Base-by-base conservation (phyloP, 1,140 invertebrate species). In the Drosophila melanogaster region DNA sequence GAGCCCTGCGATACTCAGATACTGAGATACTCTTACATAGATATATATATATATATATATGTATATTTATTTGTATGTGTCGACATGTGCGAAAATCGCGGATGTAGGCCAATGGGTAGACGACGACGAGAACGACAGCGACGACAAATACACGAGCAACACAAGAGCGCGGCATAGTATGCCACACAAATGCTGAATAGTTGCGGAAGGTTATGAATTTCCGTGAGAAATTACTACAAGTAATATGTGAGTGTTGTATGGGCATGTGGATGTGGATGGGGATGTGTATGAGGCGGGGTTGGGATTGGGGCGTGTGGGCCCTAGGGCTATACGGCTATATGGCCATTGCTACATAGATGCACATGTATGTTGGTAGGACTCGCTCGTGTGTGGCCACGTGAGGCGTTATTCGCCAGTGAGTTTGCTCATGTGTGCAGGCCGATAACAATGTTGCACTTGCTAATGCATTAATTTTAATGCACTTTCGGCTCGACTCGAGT, bases 131-230 rank as follows among this genome's bases (percentile, higher is more conserved):
- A 38, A 60, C 65, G 43, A 50, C 49, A 24, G 73, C 61, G 50
- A 79, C 62, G 53, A 81, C 56, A 81, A 81, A 59, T 66, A 70
- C 47, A 77, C 64, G 58, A 85, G 54, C 60, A 30, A 44, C 55
- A 77, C 56, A 47, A 66, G 72, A 76, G 46, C 79, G 79, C 85
- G 77, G 67, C 84, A 72, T 71, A 77, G 84, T 89, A 89, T 79
- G 79, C 79, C 79, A 89, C 84, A 89, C 84, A 89, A 89, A 89
- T 89, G 79, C 76, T 89, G 84, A 89, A 89, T 89, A 89, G 84
- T 89, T 89, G 84, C 84, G 84, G 84, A 89, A 89, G 84, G 84
- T 89, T 89, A 89, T 89, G 84, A 89, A 89, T 89, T 89, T 89
- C 84, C 84, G 84, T 89, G 84, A 89, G 84, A 89, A 89, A 89